phyloP scores from a whole-genome alignment of 2,113 vertebrate species.

The Machaerirhynchus nigripectus region DNA sequence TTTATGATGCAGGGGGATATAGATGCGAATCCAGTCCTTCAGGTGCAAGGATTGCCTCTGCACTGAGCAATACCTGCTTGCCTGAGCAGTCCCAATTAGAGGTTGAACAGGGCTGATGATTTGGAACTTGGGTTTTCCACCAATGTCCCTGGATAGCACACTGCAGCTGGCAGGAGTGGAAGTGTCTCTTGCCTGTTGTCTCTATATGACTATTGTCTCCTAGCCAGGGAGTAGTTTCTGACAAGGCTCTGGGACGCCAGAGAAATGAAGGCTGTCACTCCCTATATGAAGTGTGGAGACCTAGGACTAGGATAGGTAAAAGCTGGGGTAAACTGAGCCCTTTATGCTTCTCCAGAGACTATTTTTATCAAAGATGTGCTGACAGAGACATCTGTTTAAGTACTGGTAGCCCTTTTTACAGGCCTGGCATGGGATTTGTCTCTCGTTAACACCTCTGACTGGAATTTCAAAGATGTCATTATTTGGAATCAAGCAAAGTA shows the following conservation, averaged over 20 bases:
- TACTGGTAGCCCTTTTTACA: background rate
- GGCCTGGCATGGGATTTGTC: background rate
- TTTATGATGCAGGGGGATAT: background rate
- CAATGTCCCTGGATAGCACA: background rate
- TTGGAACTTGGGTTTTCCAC: background rate
- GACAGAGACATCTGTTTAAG: background rate
- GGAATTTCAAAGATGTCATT: background rate
- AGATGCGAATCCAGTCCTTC: background rate
- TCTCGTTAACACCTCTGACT: background rate
- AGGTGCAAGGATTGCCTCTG: background rate
- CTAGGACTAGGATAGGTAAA: background rate
- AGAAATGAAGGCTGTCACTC: background rate
- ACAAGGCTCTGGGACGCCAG: background rate
- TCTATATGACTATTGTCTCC: background rate
- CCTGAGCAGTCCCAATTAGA: background rate
- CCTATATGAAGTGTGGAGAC: background rate
- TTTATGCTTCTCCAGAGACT: background rate
- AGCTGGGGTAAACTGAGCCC: rapidly evolving
- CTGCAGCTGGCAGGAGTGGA: background rate
- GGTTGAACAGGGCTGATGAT: background rate
- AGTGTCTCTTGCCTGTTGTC: background rate
- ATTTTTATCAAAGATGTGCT: background rate
- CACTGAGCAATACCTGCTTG: background rate
- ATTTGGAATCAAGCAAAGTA: background rate
- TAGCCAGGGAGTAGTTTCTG: background rate